Base-by-base conservation (phyloP, 2,888 invertebrate genomes). In the Tetramorium bicarinatum region DNA sequence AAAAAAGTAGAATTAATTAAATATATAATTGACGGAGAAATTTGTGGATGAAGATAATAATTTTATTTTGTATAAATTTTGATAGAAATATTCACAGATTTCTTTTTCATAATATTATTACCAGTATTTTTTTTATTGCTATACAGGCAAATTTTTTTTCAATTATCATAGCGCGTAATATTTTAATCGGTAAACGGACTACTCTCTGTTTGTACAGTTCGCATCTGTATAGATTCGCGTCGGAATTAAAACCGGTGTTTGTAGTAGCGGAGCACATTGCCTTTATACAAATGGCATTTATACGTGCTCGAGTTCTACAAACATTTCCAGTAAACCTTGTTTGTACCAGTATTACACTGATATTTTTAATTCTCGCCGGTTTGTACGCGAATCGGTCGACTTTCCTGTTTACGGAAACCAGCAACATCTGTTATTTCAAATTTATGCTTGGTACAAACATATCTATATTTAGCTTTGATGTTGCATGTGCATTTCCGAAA, bases 251-350 rank as follows among this genome's bases (percentile, higher is more conserved):
- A 72, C 72, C 59, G 47, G 59, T 80, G 59, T 80, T 80, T 80
- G 59, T 80, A 80, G 59, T 72, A 79, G 59, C 71, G 34, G 15
- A 15, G 69, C 67, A 54, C 69, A 56, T 77, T 77, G 56, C 79
- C 79, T 79, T 79, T 71, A 71, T 79, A 71, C 59, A 72, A 71
- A 72, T 69, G 59, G 79, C 59, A 80, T 80, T 80, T 80, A 80
- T 80, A 72, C 72, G 72, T 72, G 79, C 47, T 59, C 38, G 72
- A 72, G 79, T 80, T 80, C 59, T 59, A 80, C 79, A 80, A 80
- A 80, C 71, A 79, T 79, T 79, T 59, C 47, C 79, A 80, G 79
- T 71, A 72, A 80, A 80, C 79, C 72, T 80, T 80, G 79, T 79
- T 79, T 79, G 59, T 72, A 71, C 49, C 72, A 72, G 79, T 72